Percentiles rank a stretch among this genome's conserved stretches.
Conservation (phyloP, 1,140 invertebrate species). For the Odontomachus brunneus region DNA sequence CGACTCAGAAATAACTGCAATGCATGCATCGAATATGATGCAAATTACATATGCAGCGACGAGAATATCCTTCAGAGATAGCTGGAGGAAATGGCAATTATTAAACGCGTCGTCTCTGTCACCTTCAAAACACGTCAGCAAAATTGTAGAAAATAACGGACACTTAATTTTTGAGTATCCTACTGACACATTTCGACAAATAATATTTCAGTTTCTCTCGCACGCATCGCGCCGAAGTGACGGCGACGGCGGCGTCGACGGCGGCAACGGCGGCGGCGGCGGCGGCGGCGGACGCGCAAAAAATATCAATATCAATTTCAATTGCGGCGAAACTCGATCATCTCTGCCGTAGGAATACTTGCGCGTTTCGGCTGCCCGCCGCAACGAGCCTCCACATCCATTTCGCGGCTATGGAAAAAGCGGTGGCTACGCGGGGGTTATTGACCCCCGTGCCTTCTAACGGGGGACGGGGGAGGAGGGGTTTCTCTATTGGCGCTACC, state of each 20-base stretch:
- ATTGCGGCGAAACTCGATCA: constrained; percentile 79
- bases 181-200: constrained; percentile 21
- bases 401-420: constrained; percentile 77
- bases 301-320: constrained; percentile 78
- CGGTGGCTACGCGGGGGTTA: constrained; percentile 69
- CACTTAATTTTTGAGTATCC: neutral
- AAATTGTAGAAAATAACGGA: constrained; percentile 9
- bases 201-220: constrained; percentile 46
- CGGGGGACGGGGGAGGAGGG: neutral
- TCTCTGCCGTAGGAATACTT: constrained; percentile 74
- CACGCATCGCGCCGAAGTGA: constrained; percentile 1
- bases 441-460: constrained; percentile 71
- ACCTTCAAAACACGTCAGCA: too few relatives aligned
- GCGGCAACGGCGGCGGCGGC: too few relatives aligned
- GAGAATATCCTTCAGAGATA: too few relatives aligned
- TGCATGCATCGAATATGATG: too few relatives aligned
- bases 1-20: too few relatives aligned
- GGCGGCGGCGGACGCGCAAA: constrained; percentile 48
- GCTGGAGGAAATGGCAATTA: too few relatives aligned
- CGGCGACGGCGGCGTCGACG: neutral
- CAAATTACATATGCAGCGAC: too few relatives aligned
- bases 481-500: constrained; percentile 66
- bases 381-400: constrained; percentile 71
- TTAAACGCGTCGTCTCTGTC: too few relatives aligned
- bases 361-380: constrained; percentile 69